phyloP scores from a whole-genome alignment of 2,797 vertebrate genomes.

The Molothrus ater region DNA sequence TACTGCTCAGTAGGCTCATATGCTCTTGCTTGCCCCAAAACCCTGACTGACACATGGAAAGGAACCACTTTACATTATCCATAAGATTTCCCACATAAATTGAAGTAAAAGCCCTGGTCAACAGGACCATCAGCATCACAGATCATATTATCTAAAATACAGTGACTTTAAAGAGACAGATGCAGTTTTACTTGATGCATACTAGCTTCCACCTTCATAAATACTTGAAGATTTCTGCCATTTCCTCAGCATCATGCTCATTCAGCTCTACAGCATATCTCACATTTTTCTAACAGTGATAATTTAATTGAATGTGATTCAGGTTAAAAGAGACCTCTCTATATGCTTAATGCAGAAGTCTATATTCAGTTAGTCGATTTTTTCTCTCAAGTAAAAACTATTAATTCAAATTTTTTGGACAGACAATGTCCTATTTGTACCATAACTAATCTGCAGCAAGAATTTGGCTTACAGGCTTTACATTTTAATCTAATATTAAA shows the following conservation, averaged over 20 bases:
- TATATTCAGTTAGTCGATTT: not conserved
- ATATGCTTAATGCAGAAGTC: not conserved
- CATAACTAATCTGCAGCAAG: not conserved
- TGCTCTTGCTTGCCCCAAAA: not conserved
- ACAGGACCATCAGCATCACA: not conserved
- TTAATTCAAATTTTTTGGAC: not conserved
- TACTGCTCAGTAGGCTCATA: not conserved
- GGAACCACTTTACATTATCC: not conserved
- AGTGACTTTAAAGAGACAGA: not conserved
- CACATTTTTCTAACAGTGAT: not conserved
- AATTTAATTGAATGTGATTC: not conserved
- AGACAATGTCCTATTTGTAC: not conserved
- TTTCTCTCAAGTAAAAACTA: not conserved
- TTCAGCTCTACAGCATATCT: not conserved
- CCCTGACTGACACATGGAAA: not conserved
- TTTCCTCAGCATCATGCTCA: not conserved
- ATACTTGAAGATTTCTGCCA: not conserved
- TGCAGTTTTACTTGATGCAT: not conserved
- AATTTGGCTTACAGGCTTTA: not conserved
- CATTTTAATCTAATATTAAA: constrained; percentile 4
- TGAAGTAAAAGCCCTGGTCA: not conserved
- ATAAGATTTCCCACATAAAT: not conserved
- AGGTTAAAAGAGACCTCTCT: not conserved
- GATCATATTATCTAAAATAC: not conserved
- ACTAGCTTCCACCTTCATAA: not conserved